These are phyloP conservation scores for Myotis davidii DNA, from an alignment of 2,113 vertebrate genomes.

Conservation along the genomic window DNA sequence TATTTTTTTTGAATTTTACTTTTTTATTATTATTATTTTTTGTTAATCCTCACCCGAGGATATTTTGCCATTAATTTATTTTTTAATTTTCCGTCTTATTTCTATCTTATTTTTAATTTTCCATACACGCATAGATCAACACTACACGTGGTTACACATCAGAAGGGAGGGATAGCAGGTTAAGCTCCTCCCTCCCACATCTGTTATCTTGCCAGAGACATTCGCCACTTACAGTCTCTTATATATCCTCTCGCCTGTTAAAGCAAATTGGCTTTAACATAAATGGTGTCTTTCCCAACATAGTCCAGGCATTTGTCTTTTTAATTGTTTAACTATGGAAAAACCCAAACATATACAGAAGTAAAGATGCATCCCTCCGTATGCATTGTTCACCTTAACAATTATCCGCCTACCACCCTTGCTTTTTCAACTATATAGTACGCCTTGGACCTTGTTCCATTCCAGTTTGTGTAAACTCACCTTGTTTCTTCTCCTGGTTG, in stretches of 20 bases:
- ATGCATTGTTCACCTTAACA: background rate
- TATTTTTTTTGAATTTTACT: too few species aligned
- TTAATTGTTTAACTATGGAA: background rate
- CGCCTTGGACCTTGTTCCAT: background rate
- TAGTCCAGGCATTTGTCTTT: background rate
- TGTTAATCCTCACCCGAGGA: too few species aligned
- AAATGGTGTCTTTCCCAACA: background rate
- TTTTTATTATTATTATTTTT: too few species aligned
- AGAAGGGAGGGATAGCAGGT: background rate
- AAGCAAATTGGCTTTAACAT: background rate
- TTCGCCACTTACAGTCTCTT: background rate
- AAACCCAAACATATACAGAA: background rate
- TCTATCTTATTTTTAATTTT: too few species aligned
- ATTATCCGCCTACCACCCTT: background rate
- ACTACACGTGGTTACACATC: background rate
- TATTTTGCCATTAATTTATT: too few species aligned
- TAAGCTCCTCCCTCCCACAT: background rate
- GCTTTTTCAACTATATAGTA: background rate
- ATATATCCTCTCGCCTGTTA: background rate
- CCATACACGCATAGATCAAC: background rate
- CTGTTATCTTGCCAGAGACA: background rate
- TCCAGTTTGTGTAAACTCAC: fast-evolving
- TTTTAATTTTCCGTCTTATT: too few species aligned
- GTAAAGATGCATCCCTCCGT: background rate
- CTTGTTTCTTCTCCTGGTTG: background rate